A percentile compares a stretch with the other conserved stretches of the same genome.
phyloP scores from a whole-genome alignment of 2,797 vertebrate species.

The Acanthiza pusilla region DNA sequence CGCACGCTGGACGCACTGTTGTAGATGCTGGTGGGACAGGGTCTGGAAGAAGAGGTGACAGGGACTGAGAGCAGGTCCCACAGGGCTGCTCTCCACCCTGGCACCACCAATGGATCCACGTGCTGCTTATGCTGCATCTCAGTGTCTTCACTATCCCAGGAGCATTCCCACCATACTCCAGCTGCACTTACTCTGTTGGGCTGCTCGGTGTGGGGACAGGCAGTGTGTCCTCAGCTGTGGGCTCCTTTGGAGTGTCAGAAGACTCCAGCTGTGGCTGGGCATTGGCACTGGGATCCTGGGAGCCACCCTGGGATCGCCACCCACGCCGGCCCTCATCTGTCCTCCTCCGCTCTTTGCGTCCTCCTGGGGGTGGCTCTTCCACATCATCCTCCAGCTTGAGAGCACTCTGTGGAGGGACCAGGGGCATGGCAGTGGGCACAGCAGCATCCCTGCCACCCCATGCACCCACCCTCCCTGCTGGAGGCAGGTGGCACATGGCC shows the following conservation, averaged over 20 bases:
- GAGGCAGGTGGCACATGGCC: background rate
- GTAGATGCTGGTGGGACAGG: slow-evolving; percentile 22
- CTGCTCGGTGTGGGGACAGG: fast-evolving
- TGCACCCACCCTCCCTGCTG: background rate
- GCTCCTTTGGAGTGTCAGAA: background rate
- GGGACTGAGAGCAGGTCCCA: background rate
- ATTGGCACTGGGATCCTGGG: background rate
- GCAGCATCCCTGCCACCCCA: background rate
- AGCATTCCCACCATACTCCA: background rate
- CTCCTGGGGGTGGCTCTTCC: slow-evolving; percentile 48
- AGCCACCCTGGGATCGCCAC: slow-evolving; percentile 52
- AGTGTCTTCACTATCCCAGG: background rate
- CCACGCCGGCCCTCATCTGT: slow-evolving; percentile 69
- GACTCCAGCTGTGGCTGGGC: background rate
- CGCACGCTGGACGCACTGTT: slow-evolving; percentile 9
- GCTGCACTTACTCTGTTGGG: background rate
- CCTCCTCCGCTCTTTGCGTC: slow-evolving; percentile 71
- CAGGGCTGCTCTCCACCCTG: background rate
- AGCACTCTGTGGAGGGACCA: slow-evolving; percentile 61
- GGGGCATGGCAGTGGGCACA: background rate
- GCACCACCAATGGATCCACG: background rate
- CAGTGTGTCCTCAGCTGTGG: background rate
- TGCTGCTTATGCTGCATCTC: fast-evolving
- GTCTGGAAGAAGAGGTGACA: slow-evolving; percentile 47
- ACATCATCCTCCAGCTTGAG: slow-evolving; percentile 80